Conservation (phyloP, 2,888 invertebrate genomes). For the Drosophila demipolita region DNA sequence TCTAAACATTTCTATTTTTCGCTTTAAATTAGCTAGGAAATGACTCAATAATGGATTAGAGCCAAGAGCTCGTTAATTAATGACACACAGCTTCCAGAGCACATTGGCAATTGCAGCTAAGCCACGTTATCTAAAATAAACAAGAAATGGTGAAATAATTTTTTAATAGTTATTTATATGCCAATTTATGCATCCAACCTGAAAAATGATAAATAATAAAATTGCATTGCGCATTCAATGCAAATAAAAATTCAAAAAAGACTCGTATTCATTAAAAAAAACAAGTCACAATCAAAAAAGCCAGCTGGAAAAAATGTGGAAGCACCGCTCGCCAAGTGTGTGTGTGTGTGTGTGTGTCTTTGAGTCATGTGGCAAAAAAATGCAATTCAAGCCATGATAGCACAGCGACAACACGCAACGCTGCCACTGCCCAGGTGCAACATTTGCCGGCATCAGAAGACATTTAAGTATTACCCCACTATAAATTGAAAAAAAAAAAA, state of each 20-base stretch:
- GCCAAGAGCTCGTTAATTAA: slow-evolving; percentile 29
- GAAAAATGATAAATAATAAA: slow-evolving; percentile 50
- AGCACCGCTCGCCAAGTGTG: slow-evolving; percentile 30
- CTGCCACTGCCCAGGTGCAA: slow-evolving; percentile 40
- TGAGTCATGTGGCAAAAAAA: slow-evolving; percentile 44
- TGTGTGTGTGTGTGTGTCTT: slow-evolving; percentile 1
- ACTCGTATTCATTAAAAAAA: slow-evolving; percentile 16
- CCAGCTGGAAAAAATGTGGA: slow-evolving; percentile 60
- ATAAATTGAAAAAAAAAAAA: slow-evolving; percentile 31
- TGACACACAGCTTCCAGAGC: slow-evolving; percentile 13
- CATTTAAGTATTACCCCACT: slow-evolving; percentile 17
- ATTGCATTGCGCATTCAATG: slow-evolving; percentile 62
- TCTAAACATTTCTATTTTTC: slow-evolving; percentile 42
- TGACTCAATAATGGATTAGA: slow-evolving; percentile 36
- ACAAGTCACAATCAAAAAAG: slow-evolving; percentile 60
- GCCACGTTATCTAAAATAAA: slow-evolving; percentile 39
- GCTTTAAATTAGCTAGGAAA: slow-evolving; percentile 58
- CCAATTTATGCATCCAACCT: slow-evolving; percentile 23
- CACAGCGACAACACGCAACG: slow-evolving; percentile 50
- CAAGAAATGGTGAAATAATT: slow-evolving; percentile 51
- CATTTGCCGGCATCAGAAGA: slow-evolving; percentile 1
- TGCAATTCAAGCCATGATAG: slow-evolving; percentile 65
- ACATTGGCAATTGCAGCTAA: slow-evolving; percentile 32
- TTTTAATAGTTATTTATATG: slow-evolving; percentile 18
- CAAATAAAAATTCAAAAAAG: slow-evolving; percentile 27